These are phyloP conservation scores for Osmoderma eremita DNA, from an alignment of 2,888 invertebrate species.

Conservation along the genomic window DNA sequence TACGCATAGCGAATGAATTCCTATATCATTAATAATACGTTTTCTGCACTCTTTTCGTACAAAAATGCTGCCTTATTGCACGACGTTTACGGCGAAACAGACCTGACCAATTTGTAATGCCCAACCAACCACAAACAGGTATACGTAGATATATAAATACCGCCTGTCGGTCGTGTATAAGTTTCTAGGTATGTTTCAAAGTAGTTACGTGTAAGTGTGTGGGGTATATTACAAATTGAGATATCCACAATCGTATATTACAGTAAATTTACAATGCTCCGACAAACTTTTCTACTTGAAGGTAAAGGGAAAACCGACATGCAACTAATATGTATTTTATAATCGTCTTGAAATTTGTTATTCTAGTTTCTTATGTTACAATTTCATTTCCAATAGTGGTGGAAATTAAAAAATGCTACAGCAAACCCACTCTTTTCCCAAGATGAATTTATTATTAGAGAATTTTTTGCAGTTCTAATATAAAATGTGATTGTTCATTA, in stretches of 20 bases:
- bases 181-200: slow-evolving; percentile 1
- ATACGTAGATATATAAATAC: background rate
- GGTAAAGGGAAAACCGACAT: slow-evolving; percentile 1
- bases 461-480: too few species aligned
- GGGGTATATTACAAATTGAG: slow-evolving; percentile 15
- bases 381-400: too few species aligned
- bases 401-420: too few species aligned
- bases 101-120: slow-evolving; percentile 28
- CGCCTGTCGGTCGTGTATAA: slow-evolving; percentile 1
- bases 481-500: too few species aligned
- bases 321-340: too few species aligned
- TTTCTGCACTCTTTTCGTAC: slow-evolving; percentile 34
- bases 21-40: slow-evolving; percentile 35
- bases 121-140: slow-evolving; percentile 28
- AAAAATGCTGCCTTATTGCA: slow-evolving; percentile 28
- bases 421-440: too few species aligned
- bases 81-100: slow-evolving; percentile 18
- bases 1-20: slow-evolving; percentile 16
- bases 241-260: slow-evolving; percentile 25
- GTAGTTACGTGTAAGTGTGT: slow-evolving; percentile 1
- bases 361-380: too few species aligned
- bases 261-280: slow-evolving; percentile 6
- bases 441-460: too few species aligned
- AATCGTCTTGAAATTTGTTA: too few species aligned
- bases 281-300: slow-evolving; percentile 8